Evolutionary conservation across 2,888 invertebrate species (phyloP).

Genomic region (Campoplex capitator): DNA sequence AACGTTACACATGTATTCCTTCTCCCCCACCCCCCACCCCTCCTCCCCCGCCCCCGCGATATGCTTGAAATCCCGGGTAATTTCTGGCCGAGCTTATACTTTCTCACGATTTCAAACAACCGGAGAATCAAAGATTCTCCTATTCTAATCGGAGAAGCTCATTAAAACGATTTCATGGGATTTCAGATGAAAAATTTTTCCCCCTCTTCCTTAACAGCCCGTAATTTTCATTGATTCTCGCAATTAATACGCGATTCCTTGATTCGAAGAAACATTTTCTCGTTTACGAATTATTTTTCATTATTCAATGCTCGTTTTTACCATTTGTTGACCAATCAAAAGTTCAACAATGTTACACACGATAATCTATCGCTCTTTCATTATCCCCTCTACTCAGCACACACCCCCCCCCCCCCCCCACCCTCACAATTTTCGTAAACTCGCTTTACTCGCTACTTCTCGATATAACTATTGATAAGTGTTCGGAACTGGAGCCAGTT

Average conservation of each 20-base stretch:
- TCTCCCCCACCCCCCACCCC: not conserved
- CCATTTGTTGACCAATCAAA: constrained; percentile 16
- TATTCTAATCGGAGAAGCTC: not conserved
- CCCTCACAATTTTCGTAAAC: constrained; percentile 26
- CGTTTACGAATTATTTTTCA: not conserved
- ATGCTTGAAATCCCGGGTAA: constrained; percentile 31
- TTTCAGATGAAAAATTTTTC: not conserved
- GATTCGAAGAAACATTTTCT: constrained; percentile 18
- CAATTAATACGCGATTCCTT: constrained; percentile 6
- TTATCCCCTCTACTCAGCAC: not conserved
- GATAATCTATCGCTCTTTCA: not conserved
- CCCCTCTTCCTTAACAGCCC: not conserved
- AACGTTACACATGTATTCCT: constrained; percentile 41
- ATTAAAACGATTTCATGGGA: not conserved
- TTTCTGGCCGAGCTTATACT: constrained; percentile 9
- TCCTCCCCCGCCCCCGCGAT: not conserved
- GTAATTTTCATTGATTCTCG: not conserved
- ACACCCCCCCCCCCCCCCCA: not conserved
- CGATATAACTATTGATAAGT: constrained; percentile 58
- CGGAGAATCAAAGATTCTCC: constrained; percentile 41
- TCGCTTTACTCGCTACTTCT: constrained; percentile 13
- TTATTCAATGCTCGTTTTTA: not conserved
- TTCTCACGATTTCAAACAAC: constrained; percentile 59
- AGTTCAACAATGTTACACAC: not conserved
- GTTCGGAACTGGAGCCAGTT: constrained; percentile 46